phyloP scores from a whole-genome alignment of 1,140 invertebrate species.

The Panagrolaimus sp. region DNA sequence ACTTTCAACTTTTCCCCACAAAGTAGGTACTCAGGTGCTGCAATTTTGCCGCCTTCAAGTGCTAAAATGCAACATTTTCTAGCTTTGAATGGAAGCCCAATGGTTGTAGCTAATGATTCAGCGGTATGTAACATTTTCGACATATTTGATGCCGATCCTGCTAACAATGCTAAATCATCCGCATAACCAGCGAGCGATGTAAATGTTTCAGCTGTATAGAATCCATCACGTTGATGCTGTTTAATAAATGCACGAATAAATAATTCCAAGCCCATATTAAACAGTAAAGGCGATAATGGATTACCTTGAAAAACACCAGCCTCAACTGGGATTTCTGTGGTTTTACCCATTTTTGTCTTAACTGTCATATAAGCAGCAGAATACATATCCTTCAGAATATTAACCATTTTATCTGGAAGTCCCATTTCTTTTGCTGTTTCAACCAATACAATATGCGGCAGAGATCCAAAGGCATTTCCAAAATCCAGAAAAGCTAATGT shows the following conservation, averaged over 20 bases:
- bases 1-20: background rate
- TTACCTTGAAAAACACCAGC: background rate
- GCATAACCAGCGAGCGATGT: background rate
- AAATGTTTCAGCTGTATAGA: background rate
- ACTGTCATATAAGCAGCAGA: background rate
- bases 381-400: background rate
- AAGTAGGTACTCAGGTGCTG: background rate
- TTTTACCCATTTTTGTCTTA: background rate
- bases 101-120: background rate
- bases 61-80: background rate
- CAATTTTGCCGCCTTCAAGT: background rate
- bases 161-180: background rate
- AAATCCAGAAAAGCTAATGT: conserved; percentile 7
- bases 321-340: background rate
- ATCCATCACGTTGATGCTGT: background rate
- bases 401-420: background rate
- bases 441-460: conserved; percentile 6
- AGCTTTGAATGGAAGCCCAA: background rate
- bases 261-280: background rate
- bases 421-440: background rate
- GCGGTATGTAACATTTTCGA: background rate
- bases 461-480: conserved; percentile 11
- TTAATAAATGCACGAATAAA: background rate
- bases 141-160: background rate
- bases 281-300: background rate